A percentile compares a stretch with the other conserved stretches of the same genome.
Conservation (phyloP, 2,797 vertebrate genomes). For the Tragopan temminckii region DNA sequence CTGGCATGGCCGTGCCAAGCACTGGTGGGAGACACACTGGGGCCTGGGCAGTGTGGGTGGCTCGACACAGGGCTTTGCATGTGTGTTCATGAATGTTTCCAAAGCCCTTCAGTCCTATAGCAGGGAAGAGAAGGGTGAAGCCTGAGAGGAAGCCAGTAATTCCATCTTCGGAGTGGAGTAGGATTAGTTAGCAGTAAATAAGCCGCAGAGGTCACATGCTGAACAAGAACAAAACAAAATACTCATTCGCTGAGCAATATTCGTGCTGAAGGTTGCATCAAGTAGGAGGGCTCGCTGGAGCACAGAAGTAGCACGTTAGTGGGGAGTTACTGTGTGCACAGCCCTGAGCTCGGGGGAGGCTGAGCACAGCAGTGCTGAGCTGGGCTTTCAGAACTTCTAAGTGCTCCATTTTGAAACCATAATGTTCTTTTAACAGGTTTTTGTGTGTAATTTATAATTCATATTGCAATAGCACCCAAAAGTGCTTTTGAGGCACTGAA, state of each 20-base stretch:
- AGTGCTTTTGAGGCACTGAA: conserved; percentile 35
- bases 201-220: fast-evolving
- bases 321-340: background rate
- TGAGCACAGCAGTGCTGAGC: fast-evolving
- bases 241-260: fast-evolving
- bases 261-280: background rate
- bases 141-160: background rate
- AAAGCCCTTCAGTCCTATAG: background rate
- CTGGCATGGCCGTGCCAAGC: fast-evolving
- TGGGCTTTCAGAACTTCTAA: background rate
- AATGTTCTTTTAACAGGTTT: background rate
- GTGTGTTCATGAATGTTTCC: background rate
- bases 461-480: conserved; percentile 33
- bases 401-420: background rate
- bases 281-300: fast-evolving
- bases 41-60: background rate
- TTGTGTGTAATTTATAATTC: conserved; percentile 21
- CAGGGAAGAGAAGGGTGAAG: background rate
- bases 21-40: fast-evolving
- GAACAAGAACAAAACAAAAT: background rate
- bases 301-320: background rate
- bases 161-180: background rate
- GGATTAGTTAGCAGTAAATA: background rate
- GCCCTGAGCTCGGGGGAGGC: fast-evolving
- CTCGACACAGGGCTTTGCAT: background rate